These are phyloP conservation scores for Rallus limicola DNA, from an alignment of 2,113 vertebrate genomes.

Conservation along the genomic window DNA sequence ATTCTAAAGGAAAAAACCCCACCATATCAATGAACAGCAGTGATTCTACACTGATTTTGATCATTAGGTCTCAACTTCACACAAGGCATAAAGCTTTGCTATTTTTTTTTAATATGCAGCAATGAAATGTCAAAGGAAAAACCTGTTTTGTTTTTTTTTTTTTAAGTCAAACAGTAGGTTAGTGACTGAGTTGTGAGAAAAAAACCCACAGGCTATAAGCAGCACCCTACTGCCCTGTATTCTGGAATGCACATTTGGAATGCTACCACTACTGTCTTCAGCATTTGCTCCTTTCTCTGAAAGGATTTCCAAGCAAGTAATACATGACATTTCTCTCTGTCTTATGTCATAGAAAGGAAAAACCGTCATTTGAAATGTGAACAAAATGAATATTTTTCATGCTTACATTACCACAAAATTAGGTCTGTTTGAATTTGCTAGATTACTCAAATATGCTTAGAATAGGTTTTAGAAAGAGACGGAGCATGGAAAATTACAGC, in stretches of 20 bases:
- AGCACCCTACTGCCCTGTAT: not conserved
- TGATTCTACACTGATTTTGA: not conserved
- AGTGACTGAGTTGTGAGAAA: not conserved
- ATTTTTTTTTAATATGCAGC: not conserved
- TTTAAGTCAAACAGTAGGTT: not conserved
- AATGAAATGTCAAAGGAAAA: not conserved
- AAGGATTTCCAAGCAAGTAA: not conserved
- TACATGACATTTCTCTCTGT: not conserved
- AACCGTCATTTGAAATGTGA: slow-evolving; percentile 5
- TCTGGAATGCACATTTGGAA: not conserved
- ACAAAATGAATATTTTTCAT: slow-evolving; percentile 38
- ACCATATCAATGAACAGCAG: not conserved
- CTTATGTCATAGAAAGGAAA: not conserved
- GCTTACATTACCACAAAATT: slow-evolving; percentile 26
- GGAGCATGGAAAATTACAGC: slow-evolving; percentile 18
- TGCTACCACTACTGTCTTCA: not conserved
- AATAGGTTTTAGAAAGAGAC: not conserved
- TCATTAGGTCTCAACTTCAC: not conserved
- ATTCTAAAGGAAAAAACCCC: not conserved
- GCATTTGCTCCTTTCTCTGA: not conserved
- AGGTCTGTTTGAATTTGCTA: slow-evolving; percentile 14
- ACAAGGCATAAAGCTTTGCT: not conserved
- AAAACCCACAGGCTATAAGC: not conserved
- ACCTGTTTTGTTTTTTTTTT: not conserved
- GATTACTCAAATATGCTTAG: slow-evolving; percentile 18